Percentiles rank a stretch among this genome's conserved stretches.
Conservation (phyloP, 1,140 invertebrate species). For the Drosophila nikananu region DNA sequence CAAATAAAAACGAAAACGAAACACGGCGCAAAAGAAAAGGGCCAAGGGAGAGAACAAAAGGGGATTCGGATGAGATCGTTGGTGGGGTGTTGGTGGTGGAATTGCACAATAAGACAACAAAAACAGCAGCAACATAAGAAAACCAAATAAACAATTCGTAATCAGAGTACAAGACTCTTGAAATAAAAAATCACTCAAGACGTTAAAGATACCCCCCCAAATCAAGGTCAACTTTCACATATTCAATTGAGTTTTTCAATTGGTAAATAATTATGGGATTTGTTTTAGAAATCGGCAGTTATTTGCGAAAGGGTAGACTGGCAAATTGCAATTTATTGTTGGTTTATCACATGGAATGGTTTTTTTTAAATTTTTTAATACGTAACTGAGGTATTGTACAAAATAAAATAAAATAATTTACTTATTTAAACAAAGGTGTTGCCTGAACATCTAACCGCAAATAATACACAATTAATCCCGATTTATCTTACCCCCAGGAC, state of each 20-base stretch:
- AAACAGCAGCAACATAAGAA: not conserved
- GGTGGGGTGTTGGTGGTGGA: constrained; percentile 25
- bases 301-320: not conserved
- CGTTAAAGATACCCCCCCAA: not conserved
- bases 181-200: constrained; percentile 4
- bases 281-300: not conserved
- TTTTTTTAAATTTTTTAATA: too few species aligned
- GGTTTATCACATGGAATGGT: too few species aligned
- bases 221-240: constrained; percentile 1
- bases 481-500: not conserved
- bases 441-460: not conserved
- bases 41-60: not conserved
- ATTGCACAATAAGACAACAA: constrained; percentile 54
- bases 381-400: too few species aligned
- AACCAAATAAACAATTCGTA: constrained; percentile 7
- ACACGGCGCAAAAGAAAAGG: constrained; percentile 15
- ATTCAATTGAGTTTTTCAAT: not conserved
- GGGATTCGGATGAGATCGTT: constrained; percentile 2
- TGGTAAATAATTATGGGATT: not conserved
- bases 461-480: not conserved
- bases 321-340: not conserved
- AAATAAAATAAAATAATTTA: not conserved
- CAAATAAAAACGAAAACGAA: constrained; percentile 57
- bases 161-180: constrained; percentile 8
- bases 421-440: not conserved